phyloP scores from a whole-genome alignment of 2,888 invertebrate species.

The Odontomyia ornata region DNA sequence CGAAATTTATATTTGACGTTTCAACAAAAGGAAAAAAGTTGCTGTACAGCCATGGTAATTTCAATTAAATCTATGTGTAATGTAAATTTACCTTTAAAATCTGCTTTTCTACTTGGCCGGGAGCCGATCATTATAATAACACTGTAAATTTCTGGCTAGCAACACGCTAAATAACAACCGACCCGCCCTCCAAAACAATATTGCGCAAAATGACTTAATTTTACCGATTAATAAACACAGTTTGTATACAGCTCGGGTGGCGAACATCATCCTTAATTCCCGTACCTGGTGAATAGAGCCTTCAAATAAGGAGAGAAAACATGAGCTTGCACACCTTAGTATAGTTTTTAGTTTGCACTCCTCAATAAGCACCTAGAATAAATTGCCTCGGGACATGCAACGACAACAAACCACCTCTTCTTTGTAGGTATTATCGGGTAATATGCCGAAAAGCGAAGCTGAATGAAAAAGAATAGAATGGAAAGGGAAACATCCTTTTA shows the following conservation, averaged over 20 bases:
- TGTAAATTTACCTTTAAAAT: too few species aligned
- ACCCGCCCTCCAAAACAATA: neutral
- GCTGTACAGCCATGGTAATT: too few species aligned
- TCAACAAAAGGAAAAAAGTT: too few species aligned
- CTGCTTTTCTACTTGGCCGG: too few species aligned
- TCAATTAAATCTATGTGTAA: too few species aligned
- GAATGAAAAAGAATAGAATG: too few species aligned
- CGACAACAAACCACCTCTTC: neutral
- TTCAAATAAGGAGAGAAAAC: slow-evolving; percentile 50
- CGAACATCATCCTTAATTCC: neutral
- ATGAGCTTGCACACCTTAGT: slow-evolving; percentile 54
- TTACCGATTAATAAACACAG: slow-evolving; percentile 20
- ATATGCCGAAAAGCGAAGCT: too few species aligned
- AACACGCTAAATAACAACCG: too few species aligned
- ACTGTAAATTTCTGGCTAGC: too few species aligned
- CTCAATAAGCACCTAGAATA: slow-evolving; percentile 27
- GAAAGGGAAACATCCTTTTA: too few species aligned
- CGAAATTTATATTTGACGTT: too few species aligned
- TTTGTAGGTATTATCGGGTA: neutral
- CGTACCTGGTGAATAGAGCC: slow-evolving; percentile 13
- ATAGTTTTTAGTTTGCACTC: slow-evolving; percentile 9
- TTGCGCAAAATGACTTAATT: slow-evolving; percentile 29
- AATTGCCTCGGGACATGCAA: slow-evolving; percentile 53
- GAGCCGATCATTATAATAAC: too few species aligned
- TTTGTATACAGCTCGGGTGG: neutral